Base-by-base conservation (phyloP, 2,888 invertebrate genomes). In the Galerucella calmariensis region DNA sequence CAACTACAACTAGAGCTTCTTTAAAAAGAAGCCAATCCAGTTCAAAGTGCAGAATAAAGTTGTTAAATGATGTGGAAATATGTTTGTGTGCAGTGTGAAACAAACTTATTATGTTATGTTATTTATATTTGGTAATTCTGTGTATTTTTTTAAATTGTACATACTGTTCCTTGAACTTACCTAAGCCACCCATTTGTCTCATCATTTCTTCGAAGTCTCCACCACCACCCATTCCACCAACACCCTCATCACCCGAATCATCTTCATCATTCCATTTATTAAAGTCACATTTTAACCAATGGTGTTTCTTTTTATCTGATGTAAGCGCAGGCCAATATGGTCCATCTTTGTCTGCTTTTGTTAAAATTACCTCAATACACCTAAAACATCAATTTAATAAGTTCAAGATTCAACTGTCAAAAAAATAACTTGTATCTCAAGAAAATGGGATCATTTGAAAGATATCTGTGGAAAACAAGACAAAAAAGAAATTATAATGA, bases 261-360 rank as follows among this genome's bases (percentile, higher is more conserved):
- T 96, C 96, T 88, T 99, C 98, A 89, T 98, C 98, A 88, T 93
- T 93, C 98, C 98, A 99, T 89, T 97, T 97, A 86, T 96, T 95
- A 87, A 99, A 99, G 87, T 99, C 98, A 83, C 97, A 94, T 90
- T 98, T 98, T 82, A 99, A 90, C 94, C 97, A 98, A 87, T 97
- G 97, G 82, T 94, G 93, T 89, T 98, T 98, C 87, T 93, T 93
- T 79, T 87, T 94, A 83, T 95, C 95, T 86, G 94, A 95, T 73
- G 96, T 94, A 81, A 98, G 89, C 80, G 94, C 90, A 70, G 96
- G 94, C 98, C 98, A 98, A 87, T 92, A 97, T 1, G 95, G 91
- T 76, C 94, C 94, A 67, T 90, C 90, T 79, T 90, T 90, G 78
- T 88, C 88, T 62, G 85, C 89, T 87, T 94, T 95, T 79, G 89